Conservation (phyloP, 2,797 vertebrate species). For the Gymnothorax javanicus region DNA sequence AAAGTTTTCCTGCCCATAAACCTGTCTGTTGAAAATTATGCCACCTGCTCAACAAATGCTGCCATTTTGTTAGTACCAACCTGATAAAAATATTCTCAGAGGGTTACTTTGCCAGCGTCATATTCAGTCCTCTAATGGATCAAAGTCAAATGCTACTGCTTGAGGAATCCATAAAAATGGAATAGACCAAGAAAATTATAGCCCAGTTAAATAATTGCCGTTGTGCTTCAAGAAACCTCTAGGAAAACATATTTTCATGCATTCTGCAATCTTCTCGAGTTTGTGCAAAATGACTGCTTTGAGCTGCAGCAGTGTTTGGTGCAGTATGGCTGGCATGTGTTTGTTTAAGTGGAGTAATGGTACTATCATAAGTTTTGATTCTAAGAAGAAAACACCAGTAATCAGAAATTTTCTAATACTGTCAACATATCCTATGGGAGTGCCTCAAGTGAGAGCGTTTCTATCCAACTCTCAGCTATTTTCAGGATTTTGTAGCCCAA, state of each 20-base stretch:
- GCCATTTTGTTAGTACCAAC: background rate
- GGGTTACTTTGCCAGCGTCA: background rate
- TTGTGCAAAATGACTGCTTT: background rate
- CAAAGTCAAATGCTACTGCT: background rate
- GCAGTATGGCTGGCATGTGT: background rate
- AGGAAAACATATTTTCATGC: background rate
- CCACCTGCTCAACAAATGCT: background rate
- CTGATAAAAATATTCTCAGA: background rate
- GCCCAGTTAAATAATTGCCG: background rate
- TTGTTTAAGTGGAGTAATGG: background rate
- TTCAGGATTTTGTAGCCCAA: no score
- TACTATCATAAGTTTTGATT: background rate
- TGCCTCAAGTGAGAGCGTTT: no score
- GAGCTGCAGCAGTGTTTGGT: background rate
- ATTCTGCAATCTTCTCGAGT: background rate
- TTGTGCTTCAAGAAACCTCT: background rate
- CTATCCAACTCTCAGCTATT: no score
- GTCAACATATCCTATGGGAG: no score
- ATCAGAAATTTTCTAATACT: no score
- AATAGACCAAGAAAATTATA: background rate
- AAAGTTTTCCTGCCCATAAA: background rate
- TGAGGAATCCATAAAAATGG: background rate
- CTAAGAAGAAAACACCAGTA: background rate
- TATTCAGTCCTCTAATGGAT: background rate
- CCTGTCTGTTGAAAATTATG: conserved; percentile 10